Evolutionary conservation across 2,888 invertebrate species (phyloP).

Genomic region (Synergus laeviventris): DNA sequence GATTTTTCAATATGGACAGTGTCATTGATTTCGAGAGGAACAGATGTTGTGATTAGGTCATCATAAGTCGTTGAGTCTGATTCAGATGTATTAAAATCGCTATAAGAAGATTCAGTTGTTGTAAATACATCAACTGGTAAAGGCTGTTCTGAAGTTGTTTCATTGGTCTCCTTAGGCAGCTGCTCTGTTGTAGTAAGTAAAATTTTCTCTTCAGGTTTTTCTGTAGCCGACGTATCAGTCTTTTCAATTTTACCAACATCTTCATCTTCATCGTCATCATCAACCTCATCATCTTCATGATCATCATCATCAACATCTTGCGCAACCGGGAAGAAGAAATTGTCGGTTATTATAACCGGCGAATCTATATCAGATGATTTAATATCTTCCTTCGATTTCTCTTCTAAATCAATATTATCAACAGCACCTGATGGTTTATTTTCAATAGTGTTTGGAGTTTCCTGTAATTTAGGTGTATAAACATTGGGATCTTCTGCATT

Average conservation of each 20-base stretch:
- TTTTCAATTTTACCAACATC: slow-evolving; percentile 39
- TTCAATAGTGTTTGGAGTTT: slow-evolving; percentile 63
- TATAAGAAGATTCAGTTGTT: neutral
- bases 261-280: slow-evolving; percentile 1
- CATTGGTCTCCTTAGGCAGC: slow-evolving; percentile 22
- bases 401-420: slow-evolving; percentile 7
- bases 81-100: neutral
- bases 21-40: slow-evolving; percentile 19
- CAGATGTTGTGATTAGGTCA: neutral
- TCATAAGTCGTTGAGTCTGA: neutral
- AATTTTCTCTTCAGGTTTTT: neutral
- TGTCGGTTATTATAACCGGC: slow-evolving; percentile 73
- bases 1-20: slow-evolving; percentile 31
- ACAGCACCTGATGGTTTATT: slow-evolving; percentile 54
- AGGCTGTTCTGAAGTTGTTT: slow-evolving; percentile 17
- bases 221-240: neutral
- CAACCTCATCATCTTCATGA: slow-evolving; percentile 41
- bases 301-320: slow-evolving; percentile 37
- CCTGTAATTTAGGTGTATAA: slow-evolving; percentile 63
- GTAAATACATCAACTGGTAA: neutral
- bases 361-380: slow-evolving; percentile 48
- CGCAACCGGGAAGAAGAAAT: slow-evolving; percentile 69
- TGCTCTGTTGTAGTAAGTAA: slow-evolving; percentile 15
- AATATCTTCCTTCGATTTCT: slow-evolving; percentile 45
- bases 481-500: slow-evolving; percentile 48